Evolutionary conservation across 1,140 invertebrate genomes (phyloP).

Genomic region (Tyrophagus putrescentiae): DNA sequence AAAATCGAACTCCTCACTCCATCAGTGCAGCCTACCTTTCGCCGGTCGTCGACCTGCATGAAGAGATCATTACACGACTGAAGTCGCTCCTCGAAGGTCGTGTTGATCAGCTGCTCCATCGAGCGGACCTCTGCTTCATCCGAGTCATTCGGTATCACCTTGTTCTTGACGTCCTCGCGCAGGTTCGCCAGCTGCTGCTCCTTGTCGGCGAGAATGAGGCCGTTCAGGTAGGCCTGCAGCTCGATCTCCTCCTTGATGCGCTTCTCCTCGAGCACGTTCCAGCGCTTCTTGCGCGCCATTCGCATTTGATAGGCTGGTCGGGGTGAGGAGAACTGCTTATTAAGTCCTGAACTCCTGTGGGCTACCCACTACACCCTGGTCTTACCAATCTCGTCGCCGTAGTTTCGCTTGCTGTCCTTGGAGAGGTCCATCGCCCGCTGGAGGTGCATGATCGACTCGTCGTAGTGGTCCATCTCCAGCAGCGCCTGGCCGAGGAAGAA

Average conservation of each 20-base stretch:
- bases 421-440: conserved; percentile 78
- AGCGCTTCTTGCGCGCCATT: conserved; percentile 73
- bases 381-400: conserved; percentile 97
- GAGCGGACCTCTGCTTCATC: conserved; percentile 16
- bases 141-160: conserved; percentile 40
- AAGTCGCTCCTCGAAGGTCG: conserved; percentile 45
- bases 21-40: conserved; percentile 48
- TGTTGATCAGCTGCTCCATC: conserved; percentile 11
- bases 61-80: conserved; percentile 74
- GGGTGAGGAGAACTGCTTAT: not conserved
- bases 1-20: not conserved
- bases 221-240: conserved; percentile 65
- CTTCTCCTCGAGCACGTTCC: conserved; percentile 82
- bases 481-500: conserved; percentile 86
- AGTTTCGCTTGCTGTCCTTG: conserved; percentile 76
- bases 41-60: conserved; percentile 77
- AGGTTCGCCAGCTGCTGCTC: conserved; percentile 37
- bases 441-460: conserved; percentile 87
- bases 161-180: conserved; percentile 50
- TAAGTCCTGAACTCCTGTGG: too few species aligned
- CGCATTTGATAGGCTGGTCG: conserved; percentile 57
- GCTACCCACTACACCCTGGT: too few species aligned
- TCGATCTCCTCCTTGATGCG: conserved; percentile 79
- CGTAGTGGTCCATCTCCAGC: conserved; percentile 64
- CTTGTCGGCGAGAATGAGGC: conserved; percentile 65